Base-by-base conservation (phyloP, 1,140 invertebrate species). In the Adelges cooleyi region DNA sequence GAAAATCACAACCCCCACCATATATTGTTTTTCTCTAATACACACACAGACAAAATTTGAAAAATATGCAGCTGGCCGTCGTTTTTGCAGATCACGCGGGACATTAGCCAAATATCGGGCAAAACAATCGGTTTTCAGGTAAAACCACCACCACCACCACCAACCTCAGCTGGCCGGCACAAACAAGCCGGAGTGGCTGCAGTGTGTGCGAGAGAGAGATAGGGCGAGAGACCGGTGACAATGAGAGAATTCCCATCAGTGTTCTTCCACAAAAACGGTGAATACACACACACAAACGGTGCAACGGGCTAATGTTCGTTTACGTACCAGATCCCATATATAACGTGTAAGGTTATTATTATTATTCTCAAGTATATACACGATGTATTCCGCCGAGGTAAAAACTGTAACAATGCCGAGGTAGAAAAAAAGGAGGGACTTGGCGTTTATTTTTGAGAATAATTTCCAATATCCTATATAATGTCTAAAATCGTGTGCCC, bases 61-160 rank as follows among this genome's bases (percentile, higher is more conserved):
- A n/a, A 44, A 56, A 56, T 56, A 29, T 48, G 56, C 56, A 62
- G 56, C 56, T 48, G 56, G 56, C 42, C 56, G 56, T 17, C 56
- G 56, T 48, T 48, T 62, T 62, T 48, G 54, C 54, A 59, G 54
- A 59, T 59, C 54, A 46, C 56, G 36, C 36, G 56, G 56, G 56
- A 62, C 56, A 62, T 62, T 62, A 62, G 56, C 56, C 56, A 62
- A 62, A 62, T 62, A 62, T 62, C 56, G 56, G 56, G 56, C 56
- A 62, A 62, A 62, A 62, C 56, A 62, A 62, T 62, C 56, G 42
- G 54, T 18, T 59, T 62, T 46, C 38, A 46, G 56, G 38, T 46
- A 62, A 62, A 62, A 62, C 29, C 29, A 62, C 56, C n/a, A 13
- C 17, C n/a, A n/a, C n/a, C n/a, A n/a, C n/a, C n/a, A n/a, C n/a